phyloP scores from a whole-genome alignment of 2,888 invertebrate species.

The Corbicula japonica region DNA sequence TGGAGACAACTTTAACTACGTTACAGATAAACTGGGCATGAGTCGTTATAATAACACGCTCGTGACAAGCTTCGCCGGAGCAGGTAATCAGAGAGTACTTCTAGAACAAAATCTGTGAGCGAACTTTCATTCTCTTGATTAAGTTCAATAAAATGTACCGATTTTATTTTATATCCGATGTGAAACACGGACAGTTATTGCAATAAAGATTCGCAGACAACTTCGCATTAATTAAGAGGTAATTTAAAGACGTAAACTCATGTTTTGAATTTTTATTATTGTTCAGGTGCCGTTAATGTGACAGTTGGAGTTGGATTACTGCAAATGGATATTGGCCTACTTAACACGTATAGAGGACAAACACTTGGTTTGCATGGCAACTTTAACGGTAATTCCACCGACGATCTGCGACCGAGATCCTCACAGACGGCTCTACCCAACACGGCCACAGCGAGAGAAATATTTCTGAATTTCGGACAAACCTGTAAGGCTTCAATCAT shows the following conservation, averaged over 20 bases:
- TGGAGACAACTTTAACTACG: background rate
- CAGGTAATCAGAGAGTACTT: too few relatives aligned
- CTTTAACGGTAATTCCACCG: slow-evolving; percentile 37
- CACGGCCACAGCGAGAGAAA: slow-evolving; percentile 9
- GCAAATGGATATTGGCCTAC: slow-evolving; percentile 32
- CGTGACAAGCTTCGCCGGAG: background rate
- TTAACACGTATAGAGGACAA: slow-evolving; percentile 3
- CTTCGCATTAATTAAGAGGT: too few relatives aligned
- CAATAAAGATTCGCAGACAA: too few relatives aligned
- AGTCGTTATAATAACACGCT: background rate
- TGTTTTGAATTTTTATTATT: background rate
- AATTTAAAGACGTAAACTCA: too few relatives aligned
- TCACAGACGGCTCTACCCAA: background rate
- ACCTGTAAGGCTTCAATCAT: slow-evolving; percentile 29
- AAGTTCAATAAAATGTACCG: too few relatives aligned
- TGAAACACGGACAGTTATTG: too few relatives aligned
- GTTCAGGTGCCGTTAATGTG: slow-evolving; percentile 48
- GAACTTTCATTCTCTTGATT: too few relatives aligned
- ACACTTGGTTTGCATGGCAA: slow-evolving; percentile 47
- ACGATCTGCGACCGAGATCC: slow-evolving; percentile 28
- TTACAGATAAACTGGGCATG: background rate
- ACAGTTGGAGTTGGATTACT: slow-evolving; percentile 35
- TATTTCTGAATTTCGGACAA: slow-evolving; percentile 36
- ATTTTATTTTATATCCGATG: too few relatives aligned
- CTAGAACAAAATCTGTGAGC: too few relatives aligned